A percentile compares a stretch with the other conserved stretches of the same genome.
phyloP scores from a whole-genome alignment of 2,888 invertebrate species.

The Microctonus hyperodae region DNA sequence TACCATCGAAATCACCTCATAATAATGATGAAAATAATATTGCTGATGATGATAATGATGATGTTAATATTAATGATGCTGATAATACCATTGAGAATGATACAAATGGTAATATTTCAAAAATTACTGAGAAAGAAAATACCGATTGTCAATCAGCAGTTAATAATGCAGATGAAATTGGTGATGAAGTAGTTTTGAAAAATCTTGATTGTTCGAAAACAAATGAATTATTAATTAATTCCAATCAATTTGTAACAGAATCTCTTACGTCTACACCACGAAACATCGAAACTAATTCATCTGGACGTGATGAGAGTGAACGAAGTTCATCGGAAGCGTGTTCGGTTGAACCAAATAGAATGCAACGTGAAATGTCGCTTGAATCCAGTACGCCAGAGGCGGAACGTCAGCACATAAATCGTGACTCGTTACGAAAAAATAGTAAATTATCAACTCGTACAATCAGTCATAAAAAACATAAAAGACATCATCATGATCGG shows the following conservation, averaged over 20 bases:
- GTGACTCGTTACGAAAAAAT: neutral
- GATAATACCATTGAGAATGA: neutral
- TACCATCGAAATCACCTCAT: neutral
- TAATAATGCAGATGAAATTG: neutral
- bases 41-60: neutral
- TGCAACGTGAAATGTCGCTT: neutral
- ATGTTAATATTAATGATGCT: neutral
- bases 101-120: neutral
- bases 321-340: slow-evolving; percentile 1
- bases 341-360: neutral
- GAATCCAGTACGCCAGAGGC: neutral
- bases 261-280: neutral
- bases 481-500: slow-evolving; percentile 30
- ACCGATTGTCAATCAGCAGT: neutral
- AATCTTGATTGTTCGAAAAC: neutral
- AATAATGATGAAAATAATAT: no score
- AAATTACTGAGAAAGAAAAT: neutral
- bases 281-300: neutral
- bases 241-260: neutral
- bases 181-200: no score
- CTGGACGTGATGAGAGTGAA: neutral
- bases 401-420: neutral
- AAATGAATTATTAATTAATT: neutral
- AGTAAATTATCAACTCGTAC: slow-evolving; percentile 21
- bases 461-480: slow-evolving; percentile 25